Conservation (phyloP, 1,140 invertebrate genomes). For the Holotrichia oblita region DNA sequence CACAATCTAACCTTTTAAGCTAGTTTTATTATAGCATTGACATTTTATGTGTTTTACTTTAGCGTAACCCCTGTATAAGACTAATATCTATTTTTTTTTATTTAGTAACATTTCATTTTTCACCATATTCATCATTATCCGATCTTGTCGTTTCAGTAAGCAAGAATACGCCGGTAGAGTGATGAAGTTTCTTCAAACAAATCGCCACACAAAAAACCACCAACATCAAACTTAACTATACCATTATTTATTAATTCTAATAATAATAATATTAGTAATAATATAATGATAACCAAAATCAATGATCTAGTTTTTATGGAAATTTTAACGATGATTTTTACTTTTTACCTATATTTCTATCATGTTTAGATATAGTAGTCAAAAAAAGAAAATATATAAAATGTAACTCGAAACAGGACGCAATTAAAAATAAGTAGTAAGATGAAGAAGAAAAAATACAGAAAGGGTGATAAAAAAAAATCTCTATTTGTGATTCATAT, state of each 20-base stretch:
- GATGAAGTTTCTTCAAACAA: neutral
- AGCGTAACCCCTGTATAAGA: neutral
- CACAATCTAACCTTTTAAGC: too few relatives aligned
- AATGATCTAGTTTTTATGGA: constrained; percentile 32
- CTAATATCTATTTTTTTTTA: neutral
- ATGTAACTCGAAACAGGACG: constrained; percentile 1
- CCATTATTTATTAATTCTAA: constrained; percentile 25
- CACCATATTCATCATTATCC: neutral
- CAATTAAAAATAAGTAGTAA: too few relatives aligned
- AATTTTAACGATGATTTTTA: constrained; percentile 23
- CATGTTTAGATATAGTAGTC: constrained; percentile 13
- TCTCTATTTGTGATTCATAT: constrained; percentile 18
- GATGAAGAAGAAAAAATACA: neutral
- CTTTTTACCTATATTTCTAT: constrained; percentile 36
- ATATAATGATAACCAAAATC: constrained; percentile 32
- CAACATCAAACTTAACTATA: constrained; percentile 8
- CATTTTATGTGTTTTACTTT: too few relatives aligned
- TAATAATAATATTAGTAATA: constrained; percentile 18
- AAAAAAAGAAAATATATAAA: neutral
- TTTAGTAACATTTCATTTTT: neutral
- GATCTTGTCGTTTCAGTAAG: neutral
- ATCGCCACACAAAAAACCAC: neutral
- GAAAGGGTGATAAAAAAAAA: neutral
- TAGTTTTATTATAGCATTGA: too few relatives aligned
- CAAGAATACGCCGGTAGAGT: neutral